Percentiles rank a stretch among this genome's conserved stretches.
Evolutionary conservation across 2,113 vertebrate species (phyloP).

Genomic region (Tyrannus savana): DNA sequence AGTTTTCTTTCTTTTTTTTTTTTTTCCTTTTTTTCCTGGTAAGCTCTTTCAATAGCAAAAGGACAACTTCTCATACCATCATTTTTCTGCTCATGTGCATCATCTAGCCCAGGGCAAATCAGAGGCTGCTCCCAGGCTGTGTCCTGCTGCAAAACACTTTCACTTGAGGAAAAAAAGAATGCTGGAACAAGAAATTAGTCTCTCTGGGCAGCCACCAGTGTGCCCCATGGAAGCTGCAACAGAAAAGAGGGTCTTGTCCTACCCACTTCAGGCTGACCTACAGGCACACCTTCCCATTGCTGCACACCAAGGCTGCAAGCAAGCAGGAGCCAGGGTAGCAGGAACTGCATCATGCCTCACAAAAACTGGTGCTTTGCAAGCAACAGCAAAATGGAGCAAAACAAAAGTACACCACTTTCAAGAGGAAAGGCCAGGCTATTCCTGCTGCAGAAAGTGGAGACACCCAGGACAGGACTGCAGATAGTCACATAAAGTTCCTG

Average conservation of each 20-base stretch:
- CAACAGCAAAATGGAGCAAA: neutral
- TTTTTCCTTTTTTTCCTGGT: neutral
- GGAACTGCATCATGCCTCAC: rapidly evolving
- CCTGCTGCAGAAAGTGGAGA: neutral
- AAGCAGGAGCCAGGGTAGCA: rapidly evolving
- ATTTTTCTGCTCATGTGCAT: neutral
- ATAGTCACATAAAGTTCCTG: neutral
- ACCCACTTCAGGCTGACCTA: rapidly evolving
- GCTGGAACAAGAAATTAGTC: neutral
- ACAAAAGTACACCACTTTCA: neutral
- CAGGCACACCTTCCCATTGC: neutral
- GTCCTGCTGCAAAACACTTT: neutral
- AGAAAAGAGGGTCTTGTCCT: neutral
- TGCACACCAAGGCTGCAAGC: neutral
- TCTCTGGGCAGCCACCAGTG: neutral
- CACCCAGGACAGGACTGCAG: neutral
- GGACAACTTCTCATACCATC: neutral
- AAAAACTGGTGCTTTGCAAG: neutral
- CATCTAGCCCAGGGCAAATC: neutral
- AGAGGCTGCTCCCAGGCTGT: neutral
- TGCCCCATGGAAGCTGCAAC: neutral
- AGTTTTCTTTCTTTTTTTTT: neutral
- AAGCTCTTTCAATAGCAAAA: neutral
- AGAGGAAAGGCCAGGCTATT: neutral
- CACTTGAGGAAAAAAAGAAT: neutral